Base-by-base conservation (phyloP, 2,797 vertebrate genomes). In the Sarcoramphus papa region DNA sequence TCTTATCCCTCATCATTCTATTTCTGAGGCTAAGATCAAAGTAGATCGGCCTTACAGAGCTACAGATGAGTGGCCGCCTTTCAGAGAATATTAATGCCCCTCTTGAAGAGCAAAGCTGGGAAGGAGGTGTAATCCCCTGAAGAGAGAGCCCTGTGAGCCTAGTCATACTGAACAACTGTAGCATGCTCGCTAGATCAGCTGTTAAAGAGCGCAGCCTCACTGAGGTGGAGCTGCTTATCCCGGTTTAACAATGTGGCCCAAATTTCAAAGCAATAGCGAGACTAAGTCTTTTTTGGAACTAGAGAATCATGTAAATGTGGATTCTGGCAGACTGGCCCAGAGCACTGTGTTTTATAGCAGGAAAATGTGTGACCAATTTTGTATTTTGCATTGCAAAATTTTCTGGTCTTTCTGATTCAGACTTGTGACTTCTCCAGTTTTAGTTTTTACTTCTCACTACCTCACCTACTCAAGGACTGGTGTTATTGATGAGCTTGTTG, bases 11-110 rank as follows among this genome's bases (percentile, higher is more conserved):
- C 74, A 54, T 95, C 91, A 45, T 89, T 95, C 43, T 45, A 53
- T 64, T 79, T 92, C 53, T 90, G 95, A 94, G 76, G 57, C 82
- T 33, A 74, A 95, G 88, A 90, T 96, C 93, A 96, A 96, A 96
- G 96, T 69, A 12, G 85, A 37, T 63, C 0, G 20, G 93, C 85
- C 93, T 73, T 62, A 64, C 40, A 88, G 94, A 96, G 92, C 93
- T 65, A 70, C 80, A 86, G 95, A 96, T 18, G 91, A 97, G 97
- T 86, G 95, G 94, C 73, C 0, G 48, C 84, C 69, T 96, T 90
- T 92, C 84, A 88, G 89, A 37, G 92, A 88, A 95, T 94, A 72
- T 91, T 74, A 94, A 89, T 92, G 95, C 54, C 91, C 91, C 93
- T 87, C 72, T 79, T 79, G 92, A 97, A 88, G 84, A 96, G 72